A percentile compares a stretch with the other conserved stretches of the same genome.
phyloP scores from a whole-genome alignment of 2,888 invertebrate genomes.

The Mythimna ferrago region DNA sequence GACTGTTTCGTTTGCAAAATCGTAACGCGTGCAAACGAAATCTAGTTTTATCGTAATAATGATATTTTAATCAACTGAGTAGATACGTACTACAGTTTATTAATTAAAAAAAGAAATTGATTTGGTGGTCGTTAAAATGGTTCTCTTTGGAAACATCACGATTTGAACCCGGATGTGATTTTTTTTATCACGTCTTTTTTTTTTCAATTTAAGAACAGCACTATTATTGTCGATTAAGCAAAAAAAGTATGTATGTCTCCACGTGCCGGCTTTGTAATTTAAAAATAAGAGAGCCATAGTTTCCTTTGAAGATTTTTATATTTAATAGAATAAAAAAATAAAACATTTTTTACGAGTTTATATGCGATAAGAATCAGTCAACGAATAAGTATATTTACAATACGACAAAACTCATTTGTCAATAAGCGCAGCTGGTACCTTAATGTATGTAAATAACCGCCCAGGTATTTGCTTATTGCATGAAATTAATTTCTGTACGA shows the following conservation, averaged over 20 bases:
- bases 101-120: neutral
- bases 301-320: neutral
- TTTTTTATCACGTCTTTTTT: neutral
- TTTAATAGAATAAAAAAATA: no score
- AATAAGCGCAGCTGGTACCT: neutral
- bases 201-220: neutral
- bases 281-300: neutral
- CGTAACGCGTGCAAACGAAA: constrained; percentile 24
- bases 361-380: neutral
- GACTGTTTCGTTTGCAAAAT: constrained; percentile 13
- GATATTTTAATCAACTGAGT: constrained; percentile 6
- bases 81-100: neutral
- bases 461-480: constrained; percentile 9
- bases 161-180: constrained; percentile 17
- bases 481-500: constrained; percentile 41
- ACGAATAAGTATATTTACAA: neutral
- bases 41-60: constrained; percentile 5
- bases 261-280: neutral
- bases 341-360: no score
- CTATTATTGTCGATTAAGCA: neutral
- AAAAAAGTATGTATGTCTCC: neutral
- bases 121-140: neutral
- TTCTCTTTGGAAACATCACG: neutral
- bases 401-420: constrained; percentile 2
- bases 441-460: neutral